Conservation (phyloP, 2,888 invertebrate species). For the Cheilosia impressa region DNA sequence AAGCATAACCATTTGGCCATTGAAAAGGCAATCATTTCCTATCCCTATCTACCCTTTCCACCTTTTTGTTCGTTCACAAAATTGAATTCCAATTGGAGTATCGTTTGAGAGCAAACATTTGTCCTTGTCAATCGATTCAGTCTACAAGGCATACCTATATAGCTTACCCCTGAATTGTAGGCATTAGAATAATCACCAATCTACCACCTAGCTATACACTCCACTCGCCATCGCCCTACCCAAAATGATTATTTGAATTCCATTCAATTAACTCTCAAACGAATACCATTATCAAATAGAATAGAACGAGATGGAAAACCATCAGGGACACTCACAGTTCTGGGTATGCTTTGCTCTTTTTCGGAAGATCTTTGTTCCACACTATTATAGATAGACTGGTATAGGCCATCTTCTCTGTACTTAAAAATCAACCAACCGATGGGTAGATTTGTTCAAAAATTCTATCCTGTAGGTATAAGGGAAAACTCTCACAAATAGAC, state of each 20-base stretch:
- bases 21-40: constrained; percentile 31
- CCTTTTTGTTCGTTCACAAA: constrained; percentile 13
- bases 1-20: constrained; percentile 10
- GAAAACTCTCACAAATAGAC: neutral
- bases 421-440: constrained; percentile 41
- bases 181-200: constrained; percentile 59
- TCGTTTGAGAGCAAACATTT: constrained; percentile 56
- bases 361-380: neutral
- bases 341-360: constrained; percentile 4
- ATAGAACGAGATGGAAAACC: constrained; percentile 45
- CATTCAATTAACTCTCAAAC: constrained; percentile 69
- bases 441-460: constrained; percentile 35
- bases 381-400: neutral
- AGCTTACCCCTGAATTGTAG: constrained; percentile 19
- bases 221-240: neutral
- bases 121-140: constrained; percentile 47
- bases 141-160: constrained; percentile 30
- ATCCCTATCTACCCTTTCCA: neutral
- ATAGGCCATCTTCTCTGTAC: neutral
- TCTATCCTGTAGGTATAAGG: constrained; percentile 4
- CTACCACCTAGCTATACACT: constrained; percentile 3
- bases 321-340: neutral
- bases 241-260: constrained; percentile 61
- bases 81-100: constrained; percentile 50
- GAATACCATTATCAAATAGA: constrained; percentile 47